These are phyloP conservation scores for Pterophyllum scalare DNA, from an alignment of 2,113 vertebrate genomes.

Conservation along the genomic window DNA sequence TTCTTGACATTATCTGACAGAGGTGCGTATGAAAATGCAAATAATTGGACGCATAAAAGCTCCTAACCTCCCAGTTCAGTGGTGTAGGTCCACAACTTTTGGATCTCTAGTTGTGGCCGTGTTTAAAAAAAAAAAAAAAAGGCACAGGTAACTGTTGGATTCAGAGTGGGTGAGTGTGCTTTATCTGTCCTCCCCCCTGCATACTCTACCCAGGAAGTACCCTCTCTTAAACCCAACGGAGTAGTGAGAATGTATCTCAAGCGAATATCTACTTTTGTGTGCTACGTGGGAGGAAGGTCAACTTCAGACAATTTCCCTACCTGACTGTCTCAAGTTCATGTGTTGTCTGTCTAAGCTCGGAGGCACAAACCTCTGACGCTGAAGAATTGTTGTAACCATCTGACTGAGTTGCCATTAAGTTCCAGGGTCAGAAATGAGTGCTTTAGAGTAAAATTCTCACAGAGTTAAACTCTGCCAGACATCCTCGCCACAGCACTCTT, in stretches of 20 bases:
- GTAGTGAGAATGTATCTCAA: background rate
- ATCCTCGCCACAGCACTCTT: constrained; percentile 5
- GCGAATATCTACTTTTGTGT: background rate
- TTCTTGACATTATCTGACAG: background rate
- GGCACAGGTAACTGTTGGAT: background rate
- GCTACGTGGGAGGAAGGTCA: background rate
- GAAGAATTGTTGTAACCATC: constrained; percentile 3
- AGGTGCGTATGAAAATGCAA: background rate
- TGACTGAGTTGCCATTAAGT: background rate
- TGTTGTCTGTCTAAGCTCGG: background rate
- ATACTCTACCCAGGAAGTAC: too few relatives aligned
- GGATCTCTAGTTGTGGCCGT: background rate
- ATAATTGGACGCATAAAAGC: background rate
- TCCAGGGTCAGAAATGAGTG: constrained; percentile 9
- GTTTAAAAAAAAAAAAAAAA: background rate
- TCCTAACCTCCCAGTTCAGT: too few relatives aligned
- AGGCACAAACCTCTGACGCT: background rate
- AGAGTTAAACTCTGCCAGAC: constrained; percentile 23
- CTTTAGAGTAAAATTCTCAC: background rate
- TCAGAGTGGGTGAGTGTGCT: background rate
- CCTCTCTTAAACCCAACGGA: too few relatives aligned
- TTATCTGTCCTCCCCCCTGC: too few relatives aligned
- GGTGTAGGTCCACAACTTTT: background rate
- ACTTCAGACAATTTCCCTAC: background rate
- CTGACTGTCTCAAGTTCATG: background rate